Conservation (phyloP, 2,888 invertebrate genomes). For the Linnaemya vulpina region DNA sequence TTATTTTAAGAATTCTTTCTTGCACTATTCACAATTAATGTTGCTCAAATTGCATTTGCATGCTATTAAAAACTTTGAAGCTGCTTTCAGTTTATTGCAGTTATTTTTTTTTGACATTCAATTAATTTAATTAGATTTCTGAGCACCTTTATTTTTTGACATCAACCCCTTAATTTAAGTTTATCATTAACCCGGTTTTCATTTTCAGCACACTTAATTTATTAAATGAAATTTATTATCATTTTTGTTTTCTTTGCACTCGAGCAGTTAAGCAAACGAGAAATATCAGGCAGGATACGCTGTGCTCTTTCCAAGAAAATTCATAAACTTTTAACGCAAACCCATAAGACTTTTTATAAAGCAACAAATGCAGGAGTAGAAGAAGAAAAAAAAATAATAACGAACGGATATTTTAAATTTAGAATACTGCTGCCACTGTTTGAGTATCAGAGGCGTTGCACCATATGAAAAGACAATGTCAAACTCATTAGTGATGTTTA, state of each 20-base stretch:
- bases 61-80: not conserved
- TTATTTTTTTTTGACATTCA: conserved; percentile 3
- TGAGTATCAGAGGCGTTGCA: conserved; percentile 48
- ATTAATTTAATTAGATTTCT: not conserved
- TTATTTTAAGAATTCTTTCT: not conserved
- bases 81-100: not conserved
- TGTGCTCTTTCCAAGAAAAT: not conserved
- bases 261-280: not conserved
- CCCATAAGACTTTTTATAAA: not conserved
- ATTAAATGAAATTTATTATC: conserved; percentile 28
- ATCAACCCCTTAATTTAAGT: conserved; percentile 4
- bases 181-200: conserved; percentile 16
- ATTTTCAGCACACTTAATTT: conserved; percentile 36
- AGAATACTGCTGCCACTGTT: conserved; percentile 37
- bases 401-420: conserved; percentile 5
- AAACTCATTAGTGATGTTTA: conserved; percentile 72
- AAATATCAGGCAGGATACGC: not conserved
- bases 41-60: not conserved
- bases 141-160: not conserved
- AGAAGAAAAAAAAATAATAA: too few relatives aligned
- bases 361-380: not conserved
- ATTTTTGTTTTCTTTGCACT: conserved; percentile 1
- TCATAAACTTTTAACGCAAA: not conserved
- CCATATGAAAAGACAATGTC: conserved; percentile 69
- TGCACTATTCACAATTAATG: not conserved